Evolutionary conservation across 2,113 vertebrate genomes (phyloP), one percentile per base, ranked within the genome.

Genomic region (Dendropsophus ebraccatus): DNA sequence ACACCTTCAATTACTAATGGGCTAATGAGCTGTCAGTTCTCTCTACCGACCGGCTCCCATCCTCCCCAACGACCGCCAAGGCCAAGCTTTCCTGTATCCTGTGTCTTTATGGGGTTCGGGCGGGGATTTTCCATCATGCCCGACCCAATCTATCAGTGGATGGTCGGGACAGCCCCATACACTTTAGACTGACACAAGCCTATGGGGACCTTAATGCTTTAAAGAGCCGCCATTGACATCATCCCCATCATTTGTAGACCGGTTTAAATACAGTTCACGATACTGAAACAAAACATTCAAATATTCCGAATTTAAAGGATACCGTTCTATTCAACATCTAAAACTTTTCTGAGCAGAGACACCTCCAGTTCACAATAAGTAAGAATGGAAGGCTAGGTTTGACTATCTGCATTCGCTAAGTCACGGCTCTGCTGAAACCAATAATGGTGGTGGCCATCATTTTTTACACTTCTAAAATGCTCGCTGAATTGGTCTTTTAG

Each of bases 391-490:
- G 16, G 17, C 1, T 2, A 5, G 5, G 19, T n/a, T 62, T 62
- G 25, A 62, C 12, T 12, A 62, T 62, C 9, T 32, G 5, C 67
- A 35, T 35, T 37, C 5, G 1, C 14, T n/a, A 13, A 4, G 37
- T 47, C 72, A 41, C 4, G 47, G 21, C 21, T 47, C 21, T 25
- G 45, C 10, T 74, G 6, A 25, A 50, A 17, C 1, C n/a, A 16
- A 41, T n/a, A 75, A 11, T 14, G 8, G 47, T 28, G 37, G 45
- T 28, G 47, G 21, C 5, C 73, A 49, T n/a, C 30, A 72, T 41
- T 41, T 50, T 47, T 75, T 75, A 75, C 21, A 75, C 49, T 76
- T 25, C 47, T 76, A 50, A 49, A 76, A n/a, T 49, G 41, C 72
- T 74, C 25, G 72, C n/a, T 49, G 72, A 47, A 74, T 47, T 74